Base-by-base conservation (phyloP, 2,113 vertebrate species). In the Morone saxatilis region DNA sequence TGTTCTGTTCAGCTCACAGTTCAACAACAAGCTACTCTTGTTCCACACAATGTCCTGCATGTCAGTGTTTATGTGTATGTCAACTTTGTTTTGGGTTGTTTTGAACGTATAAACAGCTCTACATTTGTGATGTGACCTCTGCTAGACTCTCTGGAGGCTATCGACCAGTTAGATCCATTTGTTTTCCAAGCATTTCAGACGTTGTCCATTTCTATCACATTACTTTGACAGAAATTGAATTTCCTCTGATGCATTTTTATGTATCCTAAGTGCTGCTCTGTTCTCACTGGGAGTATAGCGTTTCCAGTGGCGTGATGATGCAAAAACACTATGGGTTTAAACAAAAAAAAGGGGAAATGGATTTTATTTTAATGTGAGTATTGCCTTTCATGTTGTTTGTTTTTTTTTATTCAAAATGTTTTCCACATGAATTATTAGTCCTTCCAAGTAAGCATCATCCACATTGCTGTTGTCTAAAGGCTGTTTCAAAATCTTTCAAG, bases 161-260 rank as follows among this genome's bases (percentile, higher is more conserved):
- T 92, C 77, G 87, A 92, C 91, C 89, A 89, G 83, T 86, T 84
- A 67, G 75, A 87, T 93, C 90, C 92, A 94, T 94, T 94, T 93
- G 92, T 93, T 95, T 94, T 90, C 71, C 87, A 88, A 84, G 72
- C 90, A 83, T 93, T 93, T 93, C 88, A 91, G 91, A 91, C 88
- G 9, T 77, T 92, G 94, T 92, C 92, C 92, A 93, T 92, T 95
- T 94, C 88, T 94, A 95, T 95, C 92, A 93, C 93, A 93, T 95
- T 95, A 95, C 92, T 90, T 88, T 88, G 87, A 93, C 91, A 93
- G 88, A 94, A 94, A 95, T 95, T 94, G 89, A 92, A 95, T 95
- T 95, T 94, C 86, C 93, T 92, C 78, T 87, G 90, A 92, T 94
- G 94, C 91, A 92, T 94, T 93, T 94, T 93, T 90, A 89, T 92